These are phyloP conservation scores for Strigamia crassipes DNA, from an alignment of 2,888 invertebrate genomes.

Conservation along the genomic window DNA sequence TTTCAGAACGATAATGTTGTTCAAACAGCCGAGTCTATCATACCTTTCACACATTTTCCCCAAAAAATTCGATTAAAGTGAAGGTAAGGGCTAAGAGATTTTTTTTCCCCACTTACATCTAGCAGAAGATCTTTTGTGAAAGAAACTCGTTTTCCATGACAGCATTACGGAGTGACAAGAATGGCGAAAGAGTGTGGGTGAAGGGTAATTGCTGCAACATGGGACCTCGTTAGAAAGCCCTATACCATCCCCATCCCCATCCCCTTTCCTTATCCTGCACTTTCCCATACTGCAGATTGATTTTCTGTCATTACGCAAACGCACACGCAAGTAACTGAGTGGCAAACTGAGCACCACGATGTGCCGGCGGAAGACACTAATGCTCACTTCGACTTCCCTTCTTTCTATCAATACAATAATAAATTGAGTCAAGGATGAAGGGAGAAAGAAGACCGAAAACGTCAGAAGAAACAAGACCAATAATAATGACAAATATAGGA, in stretches of 20 bases:
- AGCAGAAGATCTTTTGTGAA: conserved; percentile 29
- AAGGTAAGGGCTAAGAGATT: conserved; percentile 14
- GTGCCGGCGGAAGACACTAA: conserved; percentile 34
- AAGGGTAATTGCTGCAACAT: conserved; percentile 34
- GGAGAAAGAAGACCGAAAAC: conserved; percentile 1
- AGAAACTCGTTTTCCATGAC: conserved; percentile 34
- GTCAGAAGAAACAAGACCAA: conserved; percentile 14
- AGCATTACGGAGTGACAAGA: conserved; percentile 25
- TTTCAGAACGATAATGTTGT: conserved; percentile 17
- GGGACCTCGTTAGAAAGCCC: conserved; percentile 34
- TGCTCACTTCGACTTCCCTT: conserved; percentile 37
- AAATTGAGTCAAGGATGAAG: conserved; percentile 30
- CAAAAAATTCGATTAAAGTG: neutral
- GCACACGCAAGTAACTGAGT: conserved; percentile 37
- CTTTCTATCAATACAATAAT: conserved; percentile 24
- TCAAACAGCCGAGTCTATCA: neutral
- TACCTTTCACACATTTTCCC: neutral
- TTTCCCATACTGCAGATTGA: conserved; percentile 31
- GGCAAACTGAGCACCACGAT: conserved; percentile 27
- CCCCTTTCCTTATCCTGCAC: neutral
- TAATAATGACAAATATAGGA: conserved; percentile 37
- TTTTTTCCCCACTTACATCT: conserved; percentile 21
- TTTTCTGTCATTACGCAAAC: conserved; percentile 37
- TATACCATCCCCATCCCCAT: conserved; percentile 25
- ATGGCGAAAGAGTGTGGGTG: conserved; percentile 34